Conservation (phyloP, 92 coral and sea anemone species). For the Palythoa caribaeorum region DNA sequence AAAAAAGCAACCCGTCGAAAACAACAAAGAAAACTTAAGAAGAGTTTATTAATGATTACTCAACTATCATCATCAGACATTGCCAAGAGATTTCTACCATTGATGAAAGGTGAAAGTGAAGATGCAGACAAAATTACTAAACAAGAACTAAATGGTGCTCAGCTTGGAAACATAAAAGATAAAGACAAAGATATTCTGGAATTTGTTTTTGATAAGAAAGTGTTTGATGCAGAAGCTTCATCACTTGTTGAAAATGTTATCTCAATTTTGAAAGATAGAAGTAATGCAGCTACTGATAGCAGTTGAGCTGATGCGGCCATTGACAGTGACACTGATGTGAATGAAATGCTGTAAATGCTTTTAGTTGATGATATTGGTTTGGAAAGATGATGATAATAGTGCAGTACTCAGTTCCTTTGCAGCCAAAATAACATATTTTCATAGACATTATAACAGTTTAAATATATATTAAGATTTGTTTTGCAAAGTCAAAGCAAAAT, state of each 20-base stretch:
- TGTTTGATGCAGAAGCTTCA: background rate
- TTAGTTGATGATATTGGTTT: background rate
- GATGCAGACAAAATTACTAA: background rate
- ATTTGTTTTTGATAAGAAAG: background rate
- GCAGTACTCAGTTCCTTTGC: too few species aligned
- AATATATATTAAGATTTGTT: too few species aligned
- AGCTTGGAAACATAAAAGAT: background rate
- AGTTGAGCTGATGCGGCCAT: background rate
- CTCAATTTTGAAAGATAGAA: background rate
- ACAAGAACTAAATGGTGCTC: background rate
- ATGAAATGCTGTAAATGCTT: background rate
- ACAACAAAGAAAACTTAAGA: background rate
- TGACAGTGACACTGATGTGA: background rate
- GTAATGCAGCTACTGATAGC: background rate
- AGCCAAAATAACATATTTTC: too few species aligned
- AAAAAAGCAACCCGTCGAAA: conserved; percentile 11
- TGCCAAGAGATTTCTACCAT: background rate
- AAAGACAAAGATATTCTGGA: background rate
- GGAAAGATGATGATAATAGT: too few species aligned
- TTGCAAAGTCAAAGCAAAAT: too few species aligned
- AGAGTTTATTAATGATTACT: background rate
- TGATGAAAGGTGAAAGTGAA: background rate
- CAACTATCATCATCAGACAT: background rate
- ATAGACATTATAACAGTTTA: too few species aligned
- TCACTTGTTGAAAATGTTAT: background rate